Percentiles rank a stretch among this genome's conserved stretches.
These are phyloP conservation scores for Neosilurus mollespiculum DNA, from an alignment of 2,797 vertebrate genomes.

Conservation along the genomic window DNA sequence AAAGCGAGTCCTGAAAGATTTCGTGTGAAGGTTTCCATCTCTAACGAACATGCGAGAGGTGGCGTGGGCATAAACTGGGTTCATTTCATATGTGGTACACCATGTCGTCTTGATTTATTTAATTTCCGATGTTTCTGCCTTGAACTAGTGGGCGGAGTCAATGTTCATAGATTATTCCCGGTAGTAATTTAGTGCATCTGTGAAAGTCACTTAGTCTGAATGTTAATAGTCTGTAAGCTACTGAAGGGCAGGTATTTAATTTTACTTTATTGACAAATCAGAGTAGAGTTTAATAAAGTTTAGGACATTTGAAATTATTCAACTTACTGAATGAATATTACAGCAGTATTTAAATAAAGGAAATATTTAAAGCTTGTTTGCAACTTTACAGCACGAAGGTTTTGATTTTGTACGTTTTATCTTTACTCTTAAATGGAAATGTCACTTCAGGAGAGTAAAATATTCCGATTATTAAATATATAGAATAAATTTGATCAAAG, in stretches of 20 bases:
- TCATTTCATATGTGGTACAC: background rate
- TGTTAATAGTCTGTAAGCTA: background rate
- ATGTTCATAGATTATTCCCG: background rate
- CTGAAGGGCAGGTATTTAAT: background rate
- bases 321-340: background rate
- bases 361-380: background rate
- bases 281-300: background rate
- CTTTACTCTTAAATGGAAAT: too few species aligned
- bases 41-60: background rate
- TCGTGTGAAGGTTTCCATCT: background rate
- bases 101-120: too few species aligned
- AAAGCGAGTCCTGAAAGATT: background rate
- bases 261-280: too few species aligned
- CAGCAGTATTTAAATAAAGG: background rate
- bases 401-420: too few species aligned
- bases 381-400: too few species aligned
- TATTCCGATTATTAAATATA: background rate
- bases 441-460: background rate
- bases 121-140: background rate
- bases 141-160: background rate
- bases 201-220: background rate
- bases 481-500: background rate
- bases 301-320: background rate
- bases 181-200: background rate
- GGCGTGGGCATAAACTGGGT: background rate